Percentiles rank a stretch among this genome's conserved stretches.
phyloP scores from a whole-genome alignment of 2,888 invertebrate species.

The Diogma glabrata region DNA sequence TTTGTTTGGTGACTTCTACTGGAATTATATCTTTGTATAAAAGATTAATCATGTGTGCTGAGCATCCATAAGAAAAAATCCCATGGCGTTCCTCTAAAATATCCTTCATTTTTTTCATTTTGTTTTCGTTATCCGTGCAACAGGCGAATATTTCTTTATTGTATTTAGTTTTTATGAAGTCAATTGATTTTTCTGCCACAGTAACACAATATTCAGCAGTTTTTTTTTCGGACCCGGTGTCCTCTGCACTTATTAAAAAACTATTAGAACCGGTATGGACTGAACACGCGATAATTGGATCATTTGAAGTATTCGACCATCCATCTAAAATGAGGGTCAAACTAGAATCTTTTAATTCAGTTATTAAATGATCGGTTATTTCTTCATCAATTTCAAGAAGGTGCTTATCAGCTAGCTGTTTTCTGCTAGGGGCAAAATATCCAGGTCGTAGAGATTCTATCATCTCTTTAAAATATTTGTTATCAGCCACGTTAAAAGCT shows the following conservation, averaged over 20 bases:
- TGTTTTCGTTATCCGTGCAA: no score
- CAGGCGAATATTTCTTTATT: no score
- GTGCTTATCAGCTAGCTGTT: conserved; percentile 8
- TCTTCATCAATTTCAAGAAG: conserved; percentile 4
- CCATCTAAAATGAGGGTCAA: conserved; percentile 4
- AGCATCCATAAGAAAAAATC: no score
- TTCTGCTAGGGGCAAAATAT: conserved; percentile 1
- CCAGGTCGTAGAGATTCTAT: conserved; percentile 6
- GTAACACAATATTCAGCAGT: no score
- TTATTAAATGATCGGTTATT: conserved; percentile 2
- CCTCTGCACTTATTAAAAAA: neutral
- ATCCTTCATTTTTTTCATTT: no score
- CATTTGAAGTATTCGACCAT: conserved; percentile 3
- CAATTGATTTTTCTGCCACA: no score
- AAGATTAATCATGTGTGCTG: no score
- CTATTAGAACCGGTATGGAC: neutral
- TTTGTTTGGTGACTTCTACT: no score
- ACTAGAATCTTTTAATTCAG: conserved; percentile 4
- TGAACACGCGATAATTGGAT: neutral
- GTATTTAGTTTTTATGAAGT: no score
- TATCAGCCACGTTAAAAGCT: neutral
- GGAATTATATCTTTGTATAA: no score
- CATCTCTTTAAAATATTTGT: neutral
- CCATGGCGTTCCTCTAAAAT: no score
- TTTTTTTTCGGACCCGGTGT: no score